Evolutionary conservation across 1,140 invertebrate genomes (phyloP).

Genomic region (Planococcus citri): DNA sequence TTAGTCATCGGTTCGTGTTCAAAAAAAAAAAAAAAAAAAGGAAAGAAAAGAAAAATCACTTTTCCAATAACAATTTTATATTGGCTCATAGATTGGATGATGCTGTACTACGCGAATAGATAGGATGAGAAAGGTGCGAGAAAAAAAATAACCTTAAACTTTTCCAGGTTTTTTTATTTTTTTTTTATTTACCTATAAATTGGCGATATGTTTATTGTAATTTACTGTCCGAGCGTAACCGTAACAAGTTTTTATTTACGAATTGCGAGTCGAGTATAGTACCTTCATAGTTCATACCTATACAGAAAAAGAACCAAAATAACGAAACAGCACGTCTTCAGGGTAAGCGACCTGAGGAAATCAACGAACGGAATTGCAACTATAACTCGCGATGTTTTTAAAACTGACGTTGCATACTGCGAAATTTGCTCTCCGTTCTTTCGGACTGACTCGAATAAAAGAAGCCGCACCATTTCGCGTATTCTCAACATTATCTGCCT

Average conservation of each 20-base stretch:
- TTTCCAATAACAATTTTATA: no score
- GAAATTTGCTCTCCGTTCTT: not conserved
- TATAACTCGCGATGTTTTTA: not conserved
- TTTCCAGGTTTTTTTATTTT: not conserved
- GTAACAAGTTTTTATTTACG: conserved; percentile 2
- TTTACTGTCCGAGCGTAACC: not conserved
- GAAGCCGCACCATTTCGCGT: not conserved
- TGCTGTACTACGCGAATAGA: no score
- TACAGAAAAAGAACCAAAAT: not conserved
- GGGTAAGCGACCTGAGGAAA: not conserved
- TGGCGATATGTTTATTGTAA: not conserved
- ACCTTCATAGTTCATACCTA: no score
- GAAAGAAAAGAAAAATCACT: no score
- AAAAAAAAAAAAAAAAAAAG: no score
- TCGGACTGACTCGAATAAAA: no score
- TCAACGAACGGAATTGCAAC: not conserved
- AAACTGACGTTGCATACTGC: not conserved
- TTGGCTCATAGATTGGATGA: no score
- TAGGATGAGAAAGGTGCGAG: no score
- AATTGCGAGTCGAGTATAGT: not conserved
- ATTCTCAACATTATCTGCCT: not conserved
- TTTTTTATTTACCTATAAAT: not conserved
- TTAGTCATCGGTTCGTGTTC: no score
- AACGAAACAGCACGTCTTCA: not conserved
- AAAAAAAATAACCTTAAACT: no score